Evolutionary conservation across 2,797 vertebrate species (phyloP).

Genomic region (Thaleichthys pacificus): DNA sequence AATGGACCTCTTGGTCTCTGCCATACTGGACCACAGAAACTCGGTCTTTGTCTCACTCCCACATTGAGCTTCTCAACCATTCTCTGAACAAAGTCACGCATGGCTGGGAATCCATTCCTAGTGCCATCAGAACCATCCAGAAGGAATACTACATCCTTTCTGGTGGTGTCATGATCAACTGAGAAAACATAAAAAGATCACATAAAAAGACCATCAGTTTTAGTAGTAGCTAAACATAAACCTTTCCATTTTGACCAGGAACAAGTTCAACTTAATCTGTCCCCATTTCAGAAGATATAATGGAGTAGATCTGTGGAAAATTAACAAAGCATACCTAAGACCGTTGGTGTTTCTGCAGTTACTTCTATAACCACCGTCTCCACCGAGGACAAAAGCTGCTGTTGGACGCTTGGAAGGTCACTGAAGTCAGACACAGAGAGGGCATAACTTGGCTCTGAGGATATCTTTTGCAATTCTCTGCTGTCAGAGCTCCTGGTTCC

Average conservation of each 20-base stretch:
- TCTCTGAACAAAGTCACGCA: constrained; percentile 71
- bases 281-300: neutral
- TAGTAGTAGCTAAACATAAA: no score
- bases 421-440: constrained; percentile 22
- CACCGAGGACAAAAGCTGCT: constrained; percentile 15
- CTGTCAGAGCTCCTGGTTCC: constrained; percentile 36
- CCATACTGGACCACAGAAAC: constrained; percentile 83
- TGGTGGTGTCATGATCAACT: constrained; percentile 30
- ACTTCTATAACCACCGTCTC: constrained; percentile 6
- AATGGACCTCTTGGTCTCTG: constrained; percentile 70
- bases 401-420: constrained; percentile 19
- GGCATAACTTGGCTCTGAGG: constrained; percentile 19
- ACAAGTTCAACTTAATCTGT: neutral
- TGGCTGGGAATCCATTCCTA: constrained; percentile 61
- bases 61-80: constrained; percentile 76
- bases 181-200: constrained; percentile 24
- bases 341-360: constrained; percentile 5
- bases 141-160: constrained; percentile 52
- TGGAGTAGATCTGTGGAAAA: neutral
- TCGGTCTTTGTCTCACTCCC: constrained; percentile 72
- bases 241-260: no score
- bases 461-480: constrained; percentile 37
- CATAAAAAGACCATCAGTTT: no score
- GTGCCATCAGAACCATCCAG: constrained; percentile 41
- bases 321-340: constrained; percentile 9